A percentile compares a stretch with the other conserved stretches of the same genome.
Conservation (phyloP, 2,888 invertebrate species). For the Phortica magna region DNA sequence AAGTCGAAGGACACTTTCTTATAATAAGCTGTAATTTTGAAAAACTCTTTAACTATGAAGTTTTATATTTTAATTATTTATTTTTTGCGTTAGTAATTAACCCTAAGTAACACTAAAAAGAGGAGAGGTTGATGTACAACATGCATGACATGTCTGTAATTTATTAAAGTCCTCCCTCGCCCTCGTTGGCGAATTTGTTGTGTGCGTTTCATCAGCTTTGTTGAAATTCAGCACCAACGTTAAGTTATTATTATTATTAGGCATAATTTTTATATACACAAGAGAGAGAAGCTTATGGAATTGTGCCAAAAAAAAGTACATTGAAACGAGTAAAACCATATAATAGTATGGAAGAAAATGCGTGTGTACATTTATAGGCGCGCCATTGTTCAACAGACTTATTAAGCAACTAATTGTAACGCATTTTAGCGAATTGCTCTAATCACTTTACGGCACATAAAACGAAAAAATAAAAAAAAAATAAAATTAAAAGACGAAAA, state of each 20-base stretch:
- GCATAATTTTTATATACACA: neutral
- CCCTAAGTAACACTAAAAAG: neutral
- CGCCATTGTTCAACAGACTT: neutral
- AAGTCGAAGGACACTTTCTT: neutral
- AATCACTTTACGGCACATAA: constrained; percentile 15
- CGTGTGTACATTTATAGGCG: neutral
- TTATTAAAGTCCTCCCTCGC: constrained; percentile 13
- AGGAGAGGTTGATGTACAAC: neutral
- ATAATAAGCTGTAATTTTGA: neutral
- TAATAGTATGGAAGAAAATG: neutral
- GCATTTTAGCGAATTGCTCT: constrained; percentile 13
- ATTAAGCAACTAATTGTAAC: constrained; percentile 8
- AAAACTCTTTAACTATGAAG: neutral
- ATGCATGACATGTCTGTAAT: constrained; percentile 1
- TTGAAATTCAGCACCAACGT: constrained; percentile 23
- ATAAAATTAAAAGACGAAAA: neutral
- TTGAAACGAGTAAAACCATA: neutral
- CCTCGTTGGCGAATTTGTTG: neutral
- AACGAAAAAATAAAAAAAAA: neutral
- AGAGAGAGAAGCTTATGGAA: neutral
- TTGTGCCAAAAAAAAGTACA: neutral
- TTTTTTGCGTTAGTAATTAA: neutral
- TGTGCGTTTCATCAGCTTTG: constrained; percentile 13
- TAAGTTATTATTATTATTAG: constrained; percentile 25
- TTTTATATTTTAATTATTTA: constrained; percentile 11